These are phyloP conservation scores for Neopelma chrysocephalum DNA, from an alignment of 2,797 vertebrate species.

Conservation along the genomic window DNA sequence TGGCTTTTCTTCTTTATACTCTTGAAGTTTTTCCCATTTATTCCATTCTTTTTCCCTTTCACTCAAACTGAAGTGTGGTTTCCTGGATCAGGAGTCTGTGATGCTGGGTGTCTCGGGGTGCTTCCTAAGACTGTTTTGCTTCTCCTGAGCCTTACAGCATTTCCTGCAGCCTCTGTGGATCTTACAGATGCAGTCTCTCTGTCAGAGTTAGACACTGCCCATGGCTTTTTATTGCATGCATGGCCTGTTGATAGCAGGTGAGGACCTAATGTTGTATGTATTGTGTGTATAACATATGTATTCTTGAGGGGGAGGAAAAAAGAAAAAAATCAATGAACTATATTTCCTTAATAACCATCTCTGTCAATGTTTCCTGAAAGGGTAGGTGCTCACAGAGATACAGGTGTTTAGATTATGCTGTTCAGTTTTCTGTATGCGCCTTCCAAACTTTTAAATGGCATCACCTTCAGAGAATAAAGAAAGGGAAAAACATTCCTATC, in stretches of 20 bases:
- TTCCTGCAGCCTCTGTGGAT: neutral
- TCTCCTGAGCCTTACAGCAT: neutral
- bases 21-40: neutral
- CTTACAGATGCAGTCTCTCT: neutral
- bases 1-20: neutral
- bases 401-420: neutral
- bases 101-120: rapidly evolving
- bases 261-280: neutral
- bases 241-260: neutral
- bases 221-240: neutral
- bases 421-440: neutral
- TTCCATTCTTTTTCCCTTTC: neutral
- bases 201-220: neutral
- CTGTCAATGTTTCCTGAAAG: neutral
- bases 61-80: neutral
- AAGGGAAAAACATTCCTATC: neutral
- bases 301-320: neutral
- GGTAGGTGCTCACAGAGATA: neutral
- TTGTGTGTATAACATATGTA: neutral
- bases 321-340: rapidly evolving
- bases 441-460: neutral
- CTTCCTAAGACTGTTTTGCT: neutral
- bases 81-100: neutral
- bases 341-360: neutral
- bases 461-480: neutral